These are phyloP conservation scores for Geophilus truncorum DNA, from an alignment of 2,888 invertebrate genomes.

Conservation along the genomic window DNA sequence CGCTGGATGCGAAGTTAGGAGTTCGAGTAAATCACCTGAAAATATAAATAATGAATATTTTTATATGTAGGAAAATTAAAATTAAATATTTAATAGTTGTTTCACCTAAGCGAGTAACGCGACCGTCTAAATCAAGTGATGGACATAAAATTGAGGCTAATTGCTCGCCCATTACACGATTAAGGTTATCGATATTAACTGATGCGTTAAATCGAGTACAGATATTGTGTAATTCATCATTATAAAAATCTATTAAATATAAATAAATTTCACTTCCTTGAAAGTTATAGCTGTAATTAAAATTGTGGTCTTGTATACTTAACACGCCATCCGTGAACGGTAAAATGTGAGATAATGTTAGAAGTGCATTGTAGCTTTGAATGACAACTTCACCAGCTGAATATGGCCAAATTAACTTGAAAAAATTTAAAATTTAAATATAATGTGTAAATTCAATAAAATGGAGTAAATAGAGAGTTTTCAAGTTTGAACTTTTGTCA, in stretches of 20 bases:
- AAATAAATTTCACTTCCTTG: not conserved
- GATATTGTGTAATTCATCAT: not conserved
- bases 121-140: not conserved
- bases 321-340: not conserved
- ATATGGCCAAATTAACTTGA: conserved; percentile 30
- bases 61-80: no score
- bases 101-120: not conserved
- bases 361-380: conserved; percentile 29
- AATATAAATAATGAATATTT: no score
- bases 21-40: conserved; percentile 12
- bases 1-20: not conserved
- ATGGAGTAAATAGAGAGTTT: no score
- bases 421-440: not conserved
- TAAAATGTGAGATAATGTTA: conserved; percentile 3
- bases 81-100: no score
- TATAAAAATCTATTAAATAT: not conserved
- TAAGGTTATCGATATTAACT: not conserved
- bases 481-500: no score
- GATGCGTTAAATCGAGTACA: not conserved
- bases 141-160: not conserved
- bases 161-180: not conserved
- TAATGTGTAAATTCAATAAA: no score
- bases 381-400: conserved; percentile 12
- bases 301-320: not conserved
- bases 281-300: not conserved